A percentile compares a stretch with the other conserved stretches of the same genome.
Conservation (phyloP, 2,888 invertebrate genomes). For the Phalera bucephala region DNA sequence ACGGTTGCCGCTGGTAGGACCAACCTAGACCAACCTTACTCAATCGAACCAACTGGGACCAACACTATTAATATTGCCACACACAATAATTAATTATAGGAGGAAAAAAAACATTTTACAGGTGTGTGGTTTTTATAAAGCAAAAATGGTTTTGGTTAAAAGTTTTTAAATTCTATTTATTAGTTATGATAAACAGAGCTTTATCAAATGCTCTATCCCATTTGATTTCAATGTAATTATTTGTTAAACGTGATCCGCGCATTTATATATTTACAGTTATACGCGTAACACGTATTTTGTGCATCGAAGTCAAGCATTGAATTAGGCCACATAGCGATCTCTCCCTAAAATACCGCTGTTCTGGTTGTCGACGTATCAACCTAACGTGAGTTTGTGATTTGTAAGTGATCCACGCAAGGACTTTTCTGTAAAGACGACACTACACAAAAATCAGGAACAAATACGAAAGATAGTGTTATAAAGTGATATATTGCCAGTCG, state of each 20-base stretch:
- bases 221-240: conserved; percentile 13
- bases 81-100: conserved; percentile 13
- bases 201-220: conserved; percentile 18
- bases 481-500: conserved; percentile 67
- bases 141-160: conserved; percentile 74
- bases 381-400: conserved; percentile 73
- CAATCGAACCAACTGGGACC: too few species aligned
- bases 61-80: too few species aligned
- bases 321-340: conserved; percentile 85
- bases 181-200: conserved; percentile 24
- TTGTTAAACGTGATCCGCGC: conserved; percentile 44
- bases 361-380: conserved; percentile 83
- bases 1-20: too few species aligned
- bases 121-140: conserved; percentile 67
- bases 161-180: conserved; percentile 58
- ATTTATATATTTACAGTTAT: conserved; percentile 81
- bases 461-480: conserved; percentile 56
- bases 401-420: conserved; percentile 38
- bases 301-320: conserved; percentile 82
- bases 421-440: conserved; percentile 30
- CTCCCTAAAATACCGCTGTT: conserved; percentile 84
- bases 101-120: conserved; percentile 51
- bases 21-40: too few species aligned
- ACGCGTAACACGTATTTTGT: conserved; percentile 83
- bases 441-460: conserved; percentile 39